These are phyloP conservation scores for Prietella phreatophila DNA, from an alignment of 2,113 vertebrate genomes.

Conservation along the genomic window DNA sequence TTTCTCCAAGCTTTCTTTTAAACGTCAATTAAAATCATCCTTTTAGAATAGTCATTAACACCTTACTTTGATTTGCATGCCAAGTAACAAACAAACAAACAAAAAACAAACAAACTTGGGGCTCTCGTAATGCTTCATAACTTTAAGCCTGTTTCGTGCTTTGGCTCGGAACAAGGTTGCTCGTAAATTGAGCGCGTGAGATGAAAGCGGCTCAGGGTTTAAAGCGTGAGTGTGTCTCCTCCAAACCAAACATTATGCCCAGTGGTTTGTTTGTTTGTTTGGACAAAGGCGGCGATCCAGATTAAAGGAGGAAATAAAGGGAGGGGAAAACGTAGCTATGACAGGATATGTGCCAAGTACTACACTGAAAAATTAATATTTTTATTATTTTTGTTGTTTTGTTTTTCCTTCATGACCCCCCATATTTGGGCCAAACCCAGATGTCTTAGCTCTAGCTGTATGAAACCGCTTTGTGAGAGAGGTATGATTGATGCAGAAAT, in stretches of 20 bases:
- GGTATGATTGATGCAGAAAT: not conserved
- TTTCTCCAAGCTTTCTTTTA: not conserved
- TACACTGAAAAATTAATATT: not conserved
- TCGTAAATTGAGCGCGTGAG: conserved; percentile 43
- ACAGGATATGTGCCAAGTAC: not conserved
- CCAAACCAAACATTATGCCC: conserved; percentile 43
- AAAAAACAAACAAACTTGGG: not conserved
- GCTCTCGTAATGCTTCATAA: conserved; percentile 21
- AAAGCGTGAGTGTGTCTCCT: conserved; percentile 20
- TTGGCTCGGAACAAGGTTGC: conserved; percentile 26
- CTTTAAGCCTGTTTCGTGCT: conserved; percentile 14
- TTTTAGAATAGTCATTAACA: conserved; percentile 22
- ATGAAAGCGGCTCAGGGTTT: conserved; percentile 33
- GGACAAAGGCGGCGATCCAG: conserved; percentile 9
- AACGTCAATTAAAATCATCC: not conserved
- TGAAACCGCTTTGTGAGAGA: conserved; percentile 17
- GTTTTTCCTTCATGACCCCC: not conserved
- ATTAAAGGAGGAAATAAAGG: conserved; percentile 15
- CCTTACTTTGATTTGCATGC: conserved; percentile 16
- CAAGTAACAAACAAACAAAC: not conserved
- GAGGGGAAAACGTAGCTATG: not conserved
- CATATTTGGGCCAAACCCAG: not conserved
- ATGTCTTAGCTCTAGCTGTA: not conserved
- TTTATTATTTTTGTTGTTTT: not conserved
- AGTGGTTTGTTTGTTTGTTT: conserved; percentile 50